These are phyloP conservation scores for Malurus melanocephalus DNA, from an alignment of 2,113 vertebrate genomes.

Conservation along the genomic window DNA sequence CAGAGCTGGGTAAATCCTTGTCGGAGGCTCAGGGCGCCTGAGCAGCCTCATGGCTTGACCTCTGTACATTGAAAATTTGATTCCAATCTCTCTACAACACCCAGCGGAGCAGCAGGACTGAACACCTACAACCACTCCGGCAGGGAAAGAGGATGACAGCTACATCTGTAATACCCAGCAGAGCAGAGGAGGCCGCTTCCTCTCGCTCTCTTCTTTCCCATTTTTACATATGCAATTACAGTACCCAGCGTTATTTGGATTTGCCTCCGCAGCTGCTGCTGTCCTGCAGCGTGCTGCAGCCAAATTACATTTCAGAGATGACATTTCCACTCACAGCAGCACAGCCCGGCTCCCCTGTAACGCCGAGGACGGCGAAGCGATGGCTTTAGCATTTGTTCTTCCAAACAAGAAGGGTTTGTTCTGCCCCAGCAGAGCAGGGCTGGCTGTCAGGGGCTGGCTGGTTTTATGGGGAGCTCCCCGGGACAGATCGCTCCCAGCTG, in stretches of 20 bases:
- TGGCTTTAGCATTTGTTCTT: not conserved
- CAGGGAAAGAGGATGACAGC: conserved; percentile 8
- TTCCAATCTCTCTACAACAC: conserved; percentile 9
- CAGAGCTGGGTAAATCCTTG: not conserved
- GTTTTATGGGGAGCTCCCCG: accelerated
- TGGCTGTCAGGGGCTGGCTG: accelerated
- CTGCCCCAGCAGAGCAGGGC: accelerated
- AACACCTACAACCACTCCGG: not conserved
- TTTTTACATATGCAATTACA: not conserved
- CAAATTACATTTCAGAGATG: not conserved
- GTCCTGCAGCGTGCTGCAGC: conserved; percentile 16
- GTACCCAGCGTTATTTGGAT: not conserved
- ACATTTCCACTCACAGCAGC: not conserved
- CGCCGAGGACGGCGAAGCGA: not conserved
- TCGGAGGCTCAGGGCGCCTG: accelerated
- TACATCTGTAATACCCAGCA: conserved; percentile 25
- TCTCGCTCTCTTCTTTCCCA: not conserved
- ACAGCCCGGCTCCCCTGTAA: not conserved
- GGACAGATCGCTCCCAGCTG: not conserved
- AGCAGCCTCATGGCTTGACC: not conserved
- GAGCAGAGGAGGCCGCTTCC: not conserved
- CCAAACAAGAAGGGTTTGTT: not conserved
- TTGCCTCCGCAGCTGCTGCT: conserved; percentile 4
- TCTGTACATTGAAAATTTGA: not conserved
- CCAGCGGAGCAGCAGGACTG: not conserved